These are phyloP conservation scores for Grus americana DNA, from an alignment of 2,113 vertebrate genomes.

Conservation along the genomic window DNA sequence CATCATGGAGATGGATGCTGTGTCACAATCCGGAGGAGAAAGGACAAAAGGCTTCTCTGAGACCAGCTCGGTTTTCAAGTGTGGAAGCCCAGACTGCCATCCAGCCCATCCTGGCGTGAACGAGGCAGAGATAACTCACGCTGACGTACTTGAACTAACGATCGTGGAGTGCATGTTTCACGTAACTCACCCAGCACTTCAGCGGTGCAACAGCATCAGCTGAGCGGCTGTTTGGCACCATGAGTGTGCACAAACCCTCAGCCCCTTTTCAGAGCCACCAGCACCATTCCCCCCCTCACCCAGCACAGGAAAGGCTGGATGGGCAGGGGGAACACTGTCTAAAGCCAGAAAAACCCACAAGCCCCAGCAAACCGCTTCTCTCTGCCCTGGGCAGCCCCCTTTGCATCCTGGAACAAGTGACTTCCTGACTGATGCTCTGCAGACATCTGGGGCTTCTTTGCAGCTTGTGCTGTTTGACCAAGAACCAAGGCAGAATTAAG, in stretches of 20 bases:
- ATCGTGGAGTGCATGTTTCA: accelerated
- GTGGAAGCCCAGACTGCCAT: background rate
- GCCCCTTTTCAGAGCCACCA: background rate
- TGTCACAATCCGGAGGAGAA: background rate
- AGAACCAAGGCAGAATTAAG: background rate
- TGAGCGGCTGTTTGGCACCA: background rate
- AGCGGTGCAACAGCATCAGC: background rate
- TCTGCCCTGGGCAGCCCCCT: background rate
- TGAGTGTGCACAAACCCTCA: accelerated
- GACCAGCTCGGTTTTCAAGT: background rate
- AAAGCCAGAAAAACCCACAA: background rate
- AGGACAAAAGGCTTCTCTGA: background rate
- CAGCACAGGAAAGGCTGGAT: background rate
- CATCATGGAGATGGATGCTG: accelerated
- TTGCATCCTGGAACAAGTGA: accelerated
- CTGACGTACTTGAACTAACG: accelerated
- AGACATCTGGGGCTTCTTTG: background rate
- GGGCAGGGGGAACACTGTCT: accelerated
- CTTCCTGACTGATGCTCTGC: background rate
- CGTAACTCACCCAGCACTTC: background rate
- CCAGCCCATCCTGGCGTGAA: background rate
- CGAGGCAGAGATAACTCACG: background rate
- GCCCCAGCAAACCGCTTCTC: background rate
- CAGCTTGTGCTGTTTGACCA: background rate
- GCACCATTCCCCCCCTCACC: background rate